Conservation (phyloP, 2,113 vertebrate species). For the Pavo muticus region DNA sequence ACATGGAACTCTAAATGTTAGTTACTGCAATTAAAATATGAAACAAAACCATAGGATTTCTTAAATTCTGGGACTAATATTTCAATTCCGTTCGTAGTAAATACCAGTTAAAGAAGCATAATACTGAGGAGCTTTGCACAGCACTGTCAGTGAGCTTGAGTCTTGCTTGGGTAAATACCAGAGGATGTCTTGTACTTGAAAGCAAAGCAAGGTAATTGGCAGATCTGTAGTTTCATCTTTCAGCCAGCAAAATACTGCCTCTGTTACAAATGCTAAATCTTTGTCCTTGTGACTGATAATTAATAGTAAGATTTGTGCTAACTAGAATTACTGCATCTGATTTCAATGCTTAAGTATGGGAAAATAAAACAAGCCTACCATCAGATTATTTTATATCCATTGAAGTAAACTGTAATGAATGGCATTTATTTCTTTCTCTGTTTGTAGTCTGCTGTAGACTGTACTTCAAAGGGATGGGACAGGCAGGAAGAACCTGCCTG, state of each 20-base stretch:
- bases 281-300: background rate
- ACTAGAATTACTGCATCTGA: background rate
- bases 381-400: background rate
- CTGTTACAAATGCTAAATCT: background rate
- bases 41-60: background rate
- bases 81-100: slow-evolving; percentile 16
- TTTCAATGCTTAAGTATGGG: background rate
- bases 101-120: slow-evolving; percentile 12
- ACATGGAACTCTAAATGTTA: background rate
- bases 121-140: background rate
- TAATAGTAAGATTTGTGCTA: background rate
- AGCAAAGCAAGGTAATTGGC: background rate
- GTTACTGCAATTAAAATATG: background rate
- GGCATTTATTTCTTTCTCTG: background rate
- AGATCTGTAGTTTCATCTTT: background rate
- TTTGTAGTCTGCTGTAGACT: background rate
- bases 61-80: slow-evolving; percentile 25
- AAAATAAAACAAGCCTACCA: background rate
- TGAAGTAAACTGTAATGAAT: background rate
- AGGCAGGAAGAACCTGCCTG: slow-evolving; percentile 36
- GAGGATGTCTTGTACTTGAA: background rate
- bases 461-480: background rate
- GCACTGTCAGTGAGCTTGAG: background rate
- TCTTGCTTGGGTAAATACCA: slow-evolving; percentile 22
- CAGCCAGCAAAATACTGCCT: background rate